Base-by-base conservation (phyloP, 2,113 vertebrate genomes). In the Lynx canadensis region DNA sequence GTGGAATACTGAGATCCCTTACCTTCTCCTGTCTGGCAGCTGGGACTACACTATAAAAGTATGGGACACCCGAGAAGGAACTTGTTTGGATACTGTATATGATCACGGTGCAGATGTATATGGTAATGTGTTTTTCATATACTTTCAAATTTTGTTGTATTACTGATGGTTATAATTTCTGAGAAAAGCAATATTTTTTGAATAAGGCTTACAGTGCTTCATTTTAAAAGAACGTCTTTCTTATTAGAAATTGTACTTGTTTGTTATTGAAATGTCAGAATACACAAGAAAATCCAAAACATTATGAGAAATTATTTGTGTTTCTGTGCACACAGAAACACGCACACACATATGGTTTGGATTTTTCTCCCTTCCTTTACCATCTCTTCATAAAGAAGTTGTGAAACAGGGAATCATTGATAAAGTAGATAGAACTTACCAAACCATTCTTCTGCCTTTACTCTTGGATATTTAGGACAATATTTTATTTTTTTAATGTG, bases 21-120 rank as follows among this genome's bases (percentile, higher is more conserved):
- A 99, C 91, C 99, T 99, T 12, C 98, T 99, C 25, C 98, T 99
- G 79, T 99, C 99, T n/a, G 99, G 99, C 57, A 99, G 99, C 82
- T 99, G 99, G 99, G 99, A 99, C 98, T 99, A 99, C 84, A 99
- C 99, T 23, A 99, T 99, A 97, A 99, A 99, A 95, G 99, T 99
- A 4, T 99, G 99, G 99, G 99, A 99, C 98, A 99, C 99, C 11
- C 99, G 99, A 98, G 99, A 99, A 50, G 99, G 99, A 95, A 99
- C 98, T 0, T 99, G 99, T 98, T 97, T 99, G 95, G 99, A 99
- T 86, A 99, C 99, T 1, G 99, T 99, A 57, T 99, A 98, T 55
- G 99, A 99, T 98, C 99, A 99, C 14, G 99, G 99, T 74, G 99
- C 99, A 71, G 99, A 99, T 89, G 99, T 99, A 48, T 99, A 99